Evolutionary conservation across 2,113 vertebrate species (phyloP).

Genomic region (Salminus brasiliensis): DNA sequence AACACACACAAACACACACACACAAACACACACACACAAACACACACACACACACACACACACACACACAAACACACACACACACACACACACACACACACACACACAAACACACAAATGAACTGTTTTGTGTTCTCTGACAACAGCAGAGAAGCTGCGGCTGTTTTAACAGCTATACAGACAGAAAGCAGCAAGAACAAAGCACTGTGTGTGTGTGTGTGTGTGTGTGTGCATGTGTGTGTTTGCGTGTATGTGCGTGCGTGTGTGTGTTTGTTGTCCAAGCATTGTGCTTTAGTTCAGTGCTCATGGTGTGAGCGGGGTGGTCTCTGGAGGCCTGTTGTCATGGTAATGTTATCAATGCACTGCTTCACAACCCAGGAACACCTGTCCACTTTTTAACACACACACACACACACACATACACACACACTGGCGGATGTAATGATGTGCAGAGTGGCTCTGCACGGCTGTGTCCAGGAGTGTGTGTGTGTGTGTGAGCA

Average conservation of each 20-base stretch:
- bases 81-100: conserved; percentile 27
- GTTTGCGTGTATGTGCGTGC: conserved; percentile 16
- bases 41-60: too few relatives aligned
- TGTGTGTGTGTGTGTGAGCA: not conserved
- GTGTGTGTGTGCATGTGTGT: not conserved
- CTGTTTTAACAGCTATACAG: conserved; percentile 28
- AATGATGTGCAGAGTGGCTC: not conserved
- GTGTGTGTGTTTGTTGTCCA: not conserved
- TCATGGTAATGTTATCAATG: conserved; percentile 50
- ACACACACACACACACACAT: conserved; percentile 25
- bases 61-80: conserved; percentile 21
- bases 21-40: conserved; percentile 30
- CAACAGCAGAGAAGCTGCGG: conserved; percentile 9
- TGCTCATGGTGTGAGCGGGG: not conserved
- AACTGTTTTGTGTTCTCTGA: too few relatives aligned
- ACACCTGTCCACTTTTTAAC: conserved; percentile 40
- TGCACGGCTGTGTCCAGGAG: not conserved
- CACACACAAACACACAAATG: conserved; percentile 25
- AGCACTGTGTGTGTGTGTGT: conserved; percentile 23
- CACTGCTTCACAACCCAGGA: conserved; percentile 31
- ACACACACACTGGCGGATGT: conserved; percentile 14
- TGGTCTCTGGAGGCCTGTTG: conserved; percentile 34
- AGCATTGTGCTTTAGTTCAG: conserved; percentile 14
- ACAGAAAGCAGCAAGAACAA: not conserved
- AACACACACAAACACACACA: too few relatives aligned